These are phyloP conservation scores for Elysia crispata DNA, from an alignment of 2,888 invertebrate species.

Conservation along the genomic window DNA sequence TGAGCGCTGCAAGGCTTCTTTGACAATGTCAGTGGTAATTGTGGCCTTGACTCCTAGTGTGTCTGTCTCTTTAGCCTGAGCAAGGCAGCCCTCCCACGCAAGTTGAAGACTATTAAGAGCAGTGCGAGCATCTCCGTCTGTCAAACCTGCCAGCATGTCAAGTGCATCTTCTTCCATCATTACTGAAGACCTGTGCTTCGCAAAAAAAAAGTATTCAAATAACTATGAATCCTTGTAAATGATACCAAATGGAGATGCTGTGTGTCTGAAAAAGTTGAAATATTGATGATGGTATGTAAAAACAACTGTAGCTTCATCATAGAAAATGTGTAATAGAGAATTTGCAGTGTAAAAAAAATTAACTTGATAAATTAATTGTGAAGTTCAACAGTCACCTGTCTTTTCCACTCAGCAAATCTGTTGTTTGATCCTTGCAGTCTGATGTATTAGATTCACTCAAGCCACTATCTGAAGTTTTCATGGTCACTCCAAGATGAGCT, in stretches of 20 bases:
- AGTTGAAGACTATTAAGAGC: conserved; percentile 87
- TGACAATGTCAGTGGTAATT: conserved; percentile 84
- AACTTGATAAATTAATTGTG: too few species aligned
- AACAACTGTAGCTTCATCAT: too few species aligned
- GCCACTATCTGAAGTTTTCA: not conserved
- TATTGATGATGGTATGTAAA: too few species aligned
- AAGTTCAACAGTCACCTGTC: too few species aligned
- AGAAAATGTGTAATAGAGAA: too few species aligned
- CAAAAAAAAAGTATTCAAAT: too few species aligned
- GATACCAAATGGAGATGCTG: too few species aligned
- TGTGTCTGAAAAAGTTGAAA: too few species aligned
- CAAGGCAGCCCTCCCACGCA: conserved; percentile 81
- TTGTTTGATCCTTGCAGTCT: not conserved
- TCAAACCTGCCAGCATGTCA: conserved; percentile 85
- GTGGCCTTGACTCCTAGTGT: conserved; percentile 22
- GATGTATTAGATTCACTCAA: too few species aligned
- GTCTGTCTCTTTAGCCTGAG: conserved; percentile 27
- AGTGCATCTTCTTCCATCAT: conserved; percentile 82
- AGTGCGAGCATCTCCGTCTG: conserved; percentile 89
- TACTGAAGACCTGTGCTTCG: conserved; percentile 22
- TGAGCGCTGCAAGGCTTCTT: conserved; percentile 86
- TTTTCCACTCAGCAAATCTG: not conserved
- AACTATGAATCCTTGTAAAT: too few species aligned
- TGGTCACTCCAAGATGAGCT: conserved; percentile 28
- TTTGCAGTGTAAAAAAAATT: too few species aligned